Evolutionary conservation across 2,888 invertebrate species (phyloP).

Genomic region (Pomacea canaliculata): DNA sequence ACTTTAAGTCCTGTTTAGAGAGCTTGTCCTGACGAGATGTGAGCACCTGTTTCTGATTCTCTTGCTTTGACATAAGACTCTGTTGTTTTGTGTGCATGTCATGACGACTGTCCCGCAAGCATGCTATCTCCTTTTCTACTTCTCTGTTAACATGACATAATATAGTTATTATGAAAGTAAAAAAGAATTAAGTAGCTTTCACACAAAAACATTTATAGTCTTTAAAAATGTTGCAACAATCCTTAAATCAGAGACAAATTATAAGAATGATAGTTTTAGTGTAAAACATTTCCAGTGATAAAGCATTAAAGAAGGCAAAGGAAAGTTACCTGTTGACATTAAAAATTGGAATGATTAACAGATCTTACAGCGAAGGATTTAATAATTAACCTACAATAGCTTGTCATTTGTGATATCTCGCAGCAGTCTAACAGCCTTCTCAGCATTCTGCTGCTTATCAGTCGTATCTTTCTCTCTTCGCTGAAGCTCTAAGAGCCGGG

Average conservation of each 20-base stretch:
- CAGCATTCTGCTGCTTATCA: constrained; percentile 34
- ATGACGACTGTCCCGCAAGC: constrained; percentile 41
- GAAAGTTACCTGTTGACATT: no score
- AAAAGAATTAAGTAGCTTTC: no score
- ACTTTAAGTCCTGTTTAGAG: constrained; percentile 48
- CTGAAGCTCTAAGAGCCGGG: constrained; percentile 40
- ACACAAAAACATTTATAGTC: no score
- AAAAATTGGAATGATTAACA: no score
- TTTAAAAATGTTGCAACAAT: no score
- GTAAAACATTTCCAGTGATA: no score
- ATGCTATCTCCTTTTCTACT: constrained; percentile 40
- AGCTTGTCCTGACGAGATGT: constrained; percentile 47
- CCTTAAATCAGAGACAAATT: no score
- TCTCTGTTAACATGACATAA: constrained; percentile 37
- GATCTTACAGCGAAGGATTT: no score
- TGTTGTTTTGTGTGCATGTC: constrained; percentile 37
- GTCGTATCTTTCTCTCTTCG: constrained; percentile 37
- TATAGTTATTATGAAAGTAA: no score
- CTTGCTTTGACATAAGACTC: constrained; percentile 39
- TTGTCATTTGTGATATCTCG: constrained; percentile 44
- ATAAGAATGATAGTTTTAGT: no score
- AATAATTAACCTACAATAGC: constrained; percentile 40
- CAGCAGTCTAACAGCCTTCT: constrained; percentile 45
- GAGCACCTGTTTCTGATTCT: constrained; percentile 42
- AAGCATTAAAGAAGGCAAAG: no score